phyloP scores from a whole-genome alignment of 2,797 vertebrate genomes.

The Pangasius macronema region DNA sequence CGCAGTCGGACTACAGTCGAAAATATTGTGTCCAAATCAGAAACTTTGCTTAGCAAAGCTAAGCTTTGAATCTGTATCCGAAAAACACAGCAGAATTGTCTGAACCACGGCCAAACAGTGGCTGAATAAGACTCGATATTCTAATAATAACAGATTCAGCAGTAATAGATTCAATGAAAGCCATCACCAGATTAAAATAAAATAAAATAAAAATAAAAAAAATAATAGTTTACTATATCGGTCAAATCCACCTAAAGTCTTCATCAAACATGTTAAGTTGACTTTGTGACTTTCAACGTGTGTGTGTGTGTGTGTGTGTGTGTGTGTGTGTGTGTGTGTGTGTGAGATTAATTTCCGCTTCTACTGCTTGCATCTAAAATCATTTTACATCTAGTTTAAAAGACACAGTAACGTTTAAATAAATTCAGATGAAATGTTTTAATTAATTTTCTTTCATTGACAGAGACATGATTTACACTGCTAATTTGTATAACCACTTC shows the following conservation, averaged over 20 bases:
- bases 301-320: too few species aligned
- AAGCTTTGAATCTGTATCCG: neutral
- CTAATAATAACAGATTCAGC: too few species aligned
- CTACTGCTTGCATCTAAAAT: neutral
- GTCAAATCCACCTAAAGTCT: too few species aligned
- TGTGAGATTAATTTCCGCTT: too few species aligned
- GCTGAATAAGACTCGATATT: too few species aligned
- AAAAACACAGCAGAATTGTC: neutral
- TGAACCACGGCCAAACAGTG: neutral
- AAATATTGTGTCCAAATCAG: neutral
- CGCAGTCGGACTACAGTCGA: neutral
- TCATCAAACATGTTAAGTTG: too few species aligned
- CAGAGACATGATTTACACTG: neutral
- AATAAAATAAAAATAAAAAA: neutral
- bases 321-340: too few species aligned
- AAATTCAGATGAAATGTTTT: neutral
- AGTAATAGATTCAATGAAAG: too few species aligned
- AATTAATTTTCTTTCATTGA: neutral
- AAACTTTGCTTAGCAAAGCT: neutral
- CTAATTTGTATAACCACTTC: neutral
- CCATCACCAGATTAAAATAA: neutral
- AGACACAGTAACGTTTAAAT: neutral
- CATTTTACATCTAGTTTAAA: neutral
- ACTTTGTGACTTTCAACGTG: too few species aligned
- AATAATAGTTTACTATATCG: neutral